Percentiles rank a stretch among this genome's conserved stretches.
phyloP scores from a whole-genome alignment of 1,140 invertebrate species.

The Halesus radiatus region DNA sequence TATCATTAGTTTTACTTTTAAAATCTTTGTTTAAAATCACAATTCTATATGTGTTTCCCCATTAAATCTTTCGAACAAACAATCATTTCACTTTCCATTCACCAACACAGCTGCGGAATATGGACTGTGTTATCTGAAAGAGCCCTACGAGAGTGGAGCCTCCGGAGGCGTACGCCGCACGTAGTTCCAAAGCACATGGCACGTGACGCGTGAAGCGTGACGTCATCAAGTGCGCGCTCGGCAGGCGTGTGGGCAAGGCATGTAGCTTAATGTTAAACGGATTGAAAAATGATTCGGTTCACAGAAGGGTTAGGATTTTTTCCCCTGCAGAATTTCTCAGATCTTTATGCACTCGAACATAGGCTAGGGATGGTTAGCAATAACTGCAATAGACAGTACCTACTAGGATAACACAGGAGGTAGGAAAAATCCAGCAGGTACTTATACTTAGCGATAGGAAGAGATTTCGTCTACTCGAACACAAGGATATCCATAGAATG shows the following conservation, averaged over 20 bases:
- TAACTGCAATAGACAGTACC: no score
- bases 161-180: slow-evolving; percentile 39
- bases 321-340: no score
- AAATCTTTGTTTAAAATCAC: no score
- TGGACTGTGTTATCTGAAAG: not conserved
- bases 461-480: no score
- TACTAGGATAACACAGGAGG: no score
- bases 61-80: not conserved
- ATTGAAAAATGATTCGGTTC: slow-evolving; percentile 54
- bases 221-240: slow-evolving; percentile 47
- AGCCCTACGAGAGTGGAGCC: not conserved
- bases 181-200: slow-evolving; percentile 39
- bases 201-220: slow-evolving; percentile 48
- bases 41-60: no score
- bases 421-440: no score
- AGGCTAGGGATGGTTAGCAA: no score
- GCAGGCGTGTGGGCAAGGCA: slow-evolving; percentile 22
- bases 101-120: not conserved
- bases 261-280: slow-evolving; percentile 49
- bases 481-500: no score
- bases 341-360: no score
- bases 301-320: slow-evolving; percentile 2
- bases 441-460: no score
- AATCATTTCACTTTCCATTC: not conserved
- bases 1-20: no score